Base-by-base conservation (phyloP, 2,113 vertebrate genomes). In the Rhadina sibilatrix region DNA sequence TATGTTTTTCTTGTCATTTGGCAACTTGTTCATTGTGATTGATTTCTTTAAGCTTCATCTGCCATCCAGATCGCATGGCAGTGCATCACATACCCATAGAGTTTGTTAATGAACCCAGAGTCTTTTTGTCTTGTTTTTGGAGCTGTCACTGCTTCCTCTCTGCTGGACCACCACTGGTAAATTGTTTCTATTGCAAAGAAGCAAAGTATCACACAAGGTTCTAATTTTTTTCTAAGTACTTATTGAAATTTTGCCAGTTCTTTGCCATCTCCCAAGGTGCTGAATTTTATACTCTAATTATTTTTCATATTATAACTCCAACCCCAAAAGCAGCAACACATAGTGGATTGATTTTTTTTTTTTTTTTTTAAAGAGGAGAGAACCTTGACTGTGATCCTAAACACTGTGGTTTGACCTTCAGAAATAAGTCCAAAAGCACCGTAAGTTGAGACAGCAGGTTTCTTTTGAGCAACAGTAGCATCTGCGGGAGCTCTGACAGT, bases 361-460 rank as follows among this genome's bases (percentile, higher is more conserved):
- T 64, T 65, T 84, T 96, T 42, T 83, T 89, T 87, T 50, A 66
- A 33, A 42, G 82, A 84, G 40, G 25, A 88, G 75, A 96, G 59
- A 97, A 75, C 42, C 56, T 97, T 97, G 83, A 86, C 53, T 69
- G 9, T 60, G 85, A 94, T 79, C 75, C 94, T 93, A 65, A 87
- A 61, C 95, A 89, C 83, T 60, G 56, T 72, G 35, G 50, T 61
- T 42, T 71, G 75, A 89, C 96, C 95, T 96, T 89, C 81, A 81
- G 87, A 96, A 95, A 40, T 40, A 87, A 91, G 92, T 92, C 95
- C 84, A 77, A 94, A 90, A 93, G 33, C 78, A 61, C 49, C 81
- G 80, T 56, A 91, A 91, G 66, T 95, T 60, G 79, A 96, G 88
- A 87, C 91, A 16, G 24, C 63, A 66, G 56, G 80, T 79, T 96